Percentiles rank a stretch among this genome's conserved stretches.
phyloP scores from a whole-genome alignment of 2,797 vertebrate species.

The Siniperca undulata region DNA sequence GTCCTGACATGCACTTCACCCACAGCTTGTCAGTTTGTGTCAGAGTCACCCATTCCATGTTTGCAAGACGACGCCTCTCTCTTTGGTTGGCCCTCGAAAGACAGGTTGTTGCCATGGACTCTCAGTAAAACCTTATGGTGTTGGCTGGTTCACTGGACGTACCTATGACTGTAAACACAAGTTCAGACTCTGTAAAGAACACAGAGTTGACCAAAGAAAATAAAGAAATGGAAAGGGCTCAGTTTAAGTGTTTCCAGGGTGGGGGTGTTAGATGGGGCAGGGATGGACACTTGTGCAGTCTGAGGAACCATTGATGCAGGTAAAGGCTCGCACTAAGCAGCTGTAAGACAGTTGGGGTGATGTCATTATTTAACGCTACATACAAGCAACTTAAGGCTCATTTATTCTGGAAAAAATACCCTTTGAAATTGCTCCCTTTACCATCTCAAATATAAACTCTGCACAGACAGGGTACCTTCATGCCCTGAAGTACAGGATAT shows the following conservation, averaged over 20 bases:
- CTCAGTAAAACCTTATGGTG: constrained; percentile 62
- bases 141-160: constrained; percentile 55
- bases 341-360: constrained; percentile 74
- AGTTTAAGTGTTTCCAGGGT: constrained; percentile 75
- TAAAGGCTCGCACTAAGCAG: constrained; percentile 57
- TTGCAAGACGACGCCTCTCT: constrained; percentile 50
- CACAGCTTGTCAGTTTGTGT: constrained; percentile 61
- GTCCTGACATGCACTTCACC: constrained; percentile 59
- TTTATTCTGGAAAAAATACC: constrained; percentile 72
- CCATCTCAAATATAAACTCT: constrained; percentile 69
- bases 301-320: constrained; percentile 57
- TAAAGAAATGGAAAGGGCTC: constrained; percentile 66
- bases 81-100: constrained; percentile 33
- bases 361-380: constrained; percentile 74
- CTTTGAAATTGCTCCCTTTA: constrained; percentile 61
- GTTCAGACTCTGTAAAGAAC: constrained; percentile 69
- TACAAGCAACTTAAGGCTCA: constrained; percentile 62
- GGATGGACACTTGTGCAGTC: constrained; percentile 51
- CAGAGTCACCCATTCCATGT: constrained; percentile 61
- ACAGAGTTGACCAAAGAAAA: constrained; percentile 76
- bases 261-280: constrained; percentile 55
- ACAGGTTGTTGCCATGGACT: constrained; percentile 48
- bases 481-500: constrained; percentile 55
- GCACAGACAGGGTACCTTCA: constrained; percentile 42
- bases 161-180: constrained; percentile 72